Conservation (phyloP, 2,888 invertebrate species). For the Tenthredo distinguenda region DNA sequence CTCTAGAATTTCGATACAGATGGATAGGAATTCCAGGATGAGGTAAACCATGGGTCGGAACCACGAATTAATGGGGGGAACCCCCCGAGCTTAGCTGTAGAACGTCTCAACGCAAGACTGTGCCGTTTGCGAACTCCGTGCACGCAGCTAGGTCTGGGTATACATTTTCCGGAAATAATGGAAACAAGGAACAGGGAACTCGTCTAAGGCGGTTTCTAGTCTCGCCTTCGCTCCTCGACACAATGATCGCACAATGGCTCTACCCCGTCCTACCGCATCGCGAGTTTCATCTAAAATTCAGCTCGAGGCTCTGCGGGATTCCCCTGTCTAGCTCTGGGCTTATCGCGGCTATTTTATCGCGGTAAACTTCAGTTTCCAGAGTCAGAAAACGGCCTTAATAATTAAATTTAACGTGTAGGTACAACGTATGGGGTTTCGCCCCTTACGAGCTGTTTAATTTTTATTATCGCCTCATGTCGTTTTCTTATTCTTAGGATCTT, state of each 20-base stretch:
- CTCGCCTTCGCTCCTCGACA: slow-evolving; percentile 23
- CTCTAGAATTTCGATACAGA: background rate
- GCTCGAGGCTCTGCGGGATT: slow-evolving; percentile 26
- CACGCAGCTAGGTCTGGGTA: background rate
- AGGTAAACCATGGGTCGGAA: background rate
- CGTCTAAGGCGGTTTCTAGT: slow-evolving; percentile 20
- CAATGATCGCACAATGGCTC: slow-evolving; percentile 6
- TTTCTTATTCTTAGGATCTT: background rate
- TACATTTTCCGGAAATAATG: slow-evolving; percentile 17
- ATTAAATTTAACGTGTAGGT: background rate
- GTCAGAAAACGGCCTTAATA: background rate
- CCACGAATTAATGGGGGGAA: slow-evolving; percentile 1
- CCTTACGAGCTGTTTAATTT: background rate
- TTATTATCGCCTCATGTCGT: background rate
- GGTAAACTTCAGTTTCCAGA: slow-evolving; percentile 2
- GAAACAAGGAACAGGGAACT: slow-evolving; percentile 13
- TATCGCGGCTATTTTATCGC: slow-evolving; percentile 29
- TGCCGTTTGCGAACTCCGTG: background rate
- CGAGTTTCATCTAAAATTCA: slow-evolving; percentile 25
- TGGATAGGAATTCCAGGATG: background rate
- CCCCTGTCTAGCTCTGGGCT: slow-evolving; percentile 7
- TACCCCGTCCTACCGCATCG: background rate
- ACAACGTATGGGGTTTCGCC: background rate
- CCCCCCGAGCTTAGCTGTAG: background rate
- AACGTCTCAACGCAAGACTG: background rate